These are phyloP conservation scores for Conus canariensis DNA, from an alignment of 2,888 invertebrate species.

Conservation along the genomic window DNA sequence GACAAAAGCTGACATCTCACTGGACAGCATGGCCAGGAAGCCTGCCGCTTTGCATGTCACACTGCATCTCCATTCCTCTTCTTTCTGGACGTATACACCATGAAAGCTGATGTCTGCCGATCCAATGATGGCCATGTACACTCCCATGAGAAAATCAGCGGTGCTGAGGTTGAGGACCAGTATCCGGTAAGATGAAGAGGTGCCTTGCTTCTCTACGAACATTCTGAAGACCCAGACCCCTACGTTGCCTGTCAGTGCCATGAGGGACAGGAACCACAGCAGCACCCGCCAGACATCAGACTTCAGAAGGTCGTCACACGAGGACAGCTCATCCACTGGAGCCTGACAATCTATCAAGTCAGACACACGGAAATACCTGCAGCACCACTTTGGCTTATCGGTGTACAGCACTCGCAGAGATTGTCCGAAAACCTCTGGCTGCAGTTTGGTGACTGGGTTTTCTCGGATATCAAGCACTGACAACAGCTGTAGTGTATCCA, in stretches of 20 bases:
- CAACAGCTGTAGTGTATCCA: too few species aligned
- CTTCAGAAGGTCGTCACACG: slow-evolving; percentile 36
- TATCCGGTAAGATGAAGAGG: slow-evolving; percentile 3
- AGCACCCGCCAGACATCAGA: slow-evolving; percentile 26
- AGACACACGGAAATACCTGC: slow-evolving; percentile 23
- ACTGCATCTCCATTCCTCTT: slow-evolving; percentile 58
- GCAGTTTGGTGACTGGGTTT: slow-evolving; percentile 3
- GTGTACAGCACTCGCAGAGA: slow-evolving; percentile 22
- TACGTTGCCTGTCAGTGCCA: slow-evolving; percentile 28
- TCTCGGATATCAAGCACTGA: slow-evolving; percentile 4
- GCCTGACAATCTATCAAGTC: slow-evolving; percentile 16
- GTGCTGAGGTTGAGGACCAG: slow-evolving; percentile 44
- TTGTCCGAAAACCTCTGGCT: background rate
- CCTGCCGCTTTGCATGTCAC: slow-evolving; percentile 59
- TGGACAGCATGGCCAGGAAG: slow-evolving; percentile 77
- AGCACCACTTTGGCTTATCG: slow-evolving; percentile 37
- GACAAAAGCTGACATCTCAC: slow-evolving; percentile 83
- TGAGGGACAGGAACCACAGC: slow-evolving; percentile 34
- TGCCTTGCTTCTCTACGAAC: background rate
- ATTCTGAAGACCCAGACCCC: slow-evolving; percentile 40
- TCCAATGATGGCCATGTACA: slow-evolving; percentile 61
- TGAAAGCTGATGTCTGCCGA: slow-evolving; percentile 58
- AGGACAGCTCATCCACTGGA: slow-evolving; percentile 42
- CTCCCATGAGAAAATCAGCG: slow-evolving; percentile 58
- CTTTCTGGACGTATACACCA: slow-evolving; percentile 59